phyloP scores from a whole-genome alignment of 2,888 invertebrate genomes.

The Eurois occulta region DNA sequence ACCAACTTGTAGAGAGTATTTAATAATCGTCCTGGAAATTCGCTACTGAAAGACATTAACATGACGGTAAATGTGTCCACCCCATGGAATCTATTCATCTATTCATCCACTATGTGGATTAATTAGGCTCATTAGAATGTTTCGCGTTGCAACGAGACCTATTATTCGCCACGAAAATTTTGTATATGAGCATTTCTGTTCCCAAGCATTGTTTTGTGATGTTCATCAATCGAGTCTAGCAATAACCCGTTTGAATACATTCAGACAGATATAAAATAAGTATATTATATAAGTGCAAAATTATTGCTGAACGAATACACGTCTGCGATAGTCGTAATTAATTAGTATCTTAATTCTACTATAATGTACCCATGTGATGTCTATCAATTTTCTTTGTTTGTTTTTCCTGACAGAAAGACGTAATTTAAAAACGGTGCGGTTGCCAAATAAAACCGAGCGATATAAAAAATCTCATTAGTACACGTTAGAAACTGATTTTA shows the following conservation, averaged over 20 bases:
- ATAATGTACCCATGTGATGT: conserved; percentile 46
- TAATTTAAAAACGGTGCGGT: conserved; percentile 28
- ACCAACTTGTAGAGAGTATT: neutral
- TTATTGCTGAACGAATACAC: conserved; percentile 71
- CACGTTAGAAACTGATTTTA: conserved; percentile 45
- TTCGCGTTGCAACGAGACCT: conserved; percentile 11
- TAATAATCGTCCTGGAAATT: neutral
- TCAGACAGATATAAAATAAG: conserved; percentile 24
- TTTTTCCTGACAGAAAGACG: conserved; percentile 41
- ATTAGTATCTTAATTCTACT: conserved; percentile 30
- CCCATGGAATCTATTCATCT: conserved; percentile 3
- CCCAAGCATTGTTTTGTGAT: conserved; percentile 18
- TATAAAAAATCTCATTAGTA: conserved; percentile 43
- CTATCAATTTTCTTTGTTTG: conserved; percentile 52
- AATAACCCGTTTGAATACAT: conserved; percentile 19
- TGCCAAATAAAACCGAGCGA: conserved; percentile 49
- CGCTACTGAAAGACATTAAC: neutral
- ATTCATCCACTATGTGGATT: conserved; percentile 8
- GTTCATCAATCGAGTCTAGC: conserved; percentile 34
- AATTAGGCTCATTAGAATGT: conserved; percentile 42
- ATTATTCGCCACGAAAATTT: conserved; percentile 14
- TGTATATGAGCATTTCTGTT: conserved; percentile 4
- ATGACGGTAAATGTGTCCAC: neutral
- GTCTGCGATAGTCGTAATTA: conserved; percentile 30
- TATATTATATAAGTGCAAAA: conserved; percentile 29